A percentile compares a stretch with the other conserved stretches of the same genome.
These are phyloP conservation scores for Lepidiolamprologus cunningtoni DNA, from an alignment of 2,113 vertebrate genomes.

Conservation along the genomic window DNA sequence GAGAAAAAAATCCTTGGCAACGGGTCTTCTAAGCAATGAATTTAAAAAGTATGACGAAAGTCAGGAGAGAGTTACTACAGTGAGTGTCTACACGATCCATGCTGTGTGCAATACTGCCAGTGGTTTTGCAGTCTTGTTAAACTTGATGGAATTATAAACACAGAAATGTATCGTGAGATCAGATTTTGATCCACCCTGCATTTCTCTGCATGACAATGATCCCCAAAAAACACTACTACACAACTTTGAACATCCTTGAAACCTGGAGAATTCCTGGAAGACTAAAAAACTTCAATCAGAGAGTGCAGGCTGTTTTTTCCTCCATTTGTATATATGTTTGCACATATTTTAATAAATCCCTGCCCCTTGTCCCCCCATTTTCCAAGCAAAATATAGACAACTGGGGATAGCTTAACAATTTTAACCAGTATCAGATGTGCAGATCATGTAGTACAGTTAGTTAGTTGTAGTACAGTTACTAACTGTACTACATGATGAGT, in stretches of 20 bases:
- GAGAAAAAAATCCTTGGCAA: neutral
- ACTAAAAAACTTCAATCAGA: neutral
- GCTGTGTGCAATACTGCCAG: neutral
- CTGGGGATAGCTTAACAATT: neutral
- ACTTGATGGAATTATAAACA: neutral
- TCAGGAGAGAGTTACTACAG: neutral
- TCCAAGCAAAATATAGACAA: neutral
- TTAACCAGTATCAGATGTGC: neutral
- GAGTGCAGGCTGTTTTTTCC: neutral
- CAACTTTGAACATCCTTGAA: neutral
- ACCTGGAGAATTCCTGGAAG: neutral
- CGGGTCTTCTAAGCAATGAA: neutral
- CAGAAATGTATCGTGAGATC: neutral
- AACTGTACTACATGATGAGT: neutral
- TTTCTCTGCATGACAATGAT: neutral
- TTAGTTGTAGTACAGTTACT: neutral
- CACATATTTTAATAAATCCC: neutral
- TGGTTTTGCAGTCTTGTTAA: neutral
- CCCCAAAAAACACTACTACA: neutral
- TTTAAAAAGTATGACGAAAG: neutral
- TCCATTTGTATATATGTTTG: neutral
- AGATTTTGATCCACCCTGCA: neutral
- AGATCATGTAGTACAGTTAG: neutral
- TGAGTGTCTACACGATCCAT: neutral
- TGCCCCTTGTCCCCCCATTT: neutral